Evolutionary conservation across 2,113 vertebrate species (phyloP).

Genomic region (Aythya baeri): DNA sequence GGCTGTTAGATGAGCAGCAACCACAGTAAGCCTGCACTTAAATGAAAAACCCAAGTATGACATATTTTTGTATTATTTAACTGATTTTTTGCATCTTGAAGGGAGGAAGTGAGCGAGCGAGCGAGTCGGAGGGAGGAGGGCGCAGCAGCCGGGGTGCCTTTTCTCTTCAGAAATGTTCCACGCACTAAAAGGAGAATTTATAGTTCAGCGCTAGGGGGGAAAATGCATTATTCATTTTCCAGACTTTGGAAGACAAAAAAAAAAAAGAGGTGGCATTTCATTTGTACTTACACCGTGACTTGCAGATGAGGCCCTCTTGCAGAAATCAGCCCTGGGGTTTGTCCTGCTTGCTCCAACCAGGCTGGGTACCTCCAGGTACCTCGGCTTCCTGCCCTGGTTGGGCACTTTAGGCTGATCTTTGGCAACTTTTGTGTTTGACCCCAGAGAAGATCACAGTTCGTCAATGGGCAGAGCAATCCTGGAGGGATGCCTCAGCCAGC

Average conservation of each 20-base stretch:
- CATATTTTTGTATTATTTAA: background rate
- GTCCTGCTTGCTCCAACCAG: background rate
- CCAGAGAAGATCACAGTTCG: background rate
- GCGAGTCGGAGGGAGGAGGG: background rate
- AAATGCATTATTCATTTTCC: conserved; percentile 7
- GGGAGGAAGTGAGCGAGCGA: background rate
- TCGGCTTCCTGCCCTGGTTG: background rate
- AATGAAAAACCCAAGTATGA: background rate
- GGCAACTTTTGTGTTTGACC: background rate
- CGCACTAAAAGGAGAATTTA: background rate
- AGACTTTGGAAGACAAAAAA: background rate
- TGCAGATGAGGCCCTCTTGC: background rate
- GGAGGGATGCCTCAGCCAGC: background rate
- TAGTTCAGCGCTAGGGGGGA: background rate
- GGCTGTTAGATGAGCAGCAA: background rate
- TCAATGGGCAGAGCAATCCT: background rate
- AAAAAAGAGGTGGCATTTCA: background rate
- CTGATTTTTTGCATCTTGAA: background rate
- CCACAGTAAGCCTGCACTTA: background rate
- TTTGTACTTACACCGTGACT: background rate
- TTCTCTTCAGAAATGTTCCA: background rate
- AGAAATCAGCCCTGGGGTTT: too few species aligned
- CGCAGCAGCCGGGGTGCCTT: background rate
- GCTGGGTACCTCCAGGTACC: too few species aligned
- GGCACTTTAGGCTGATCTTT: background rate